Evolutionary conservation across 2,797 vertebrate genomes (phyloP).

Genomic region (Morelia viridis): DNA sequence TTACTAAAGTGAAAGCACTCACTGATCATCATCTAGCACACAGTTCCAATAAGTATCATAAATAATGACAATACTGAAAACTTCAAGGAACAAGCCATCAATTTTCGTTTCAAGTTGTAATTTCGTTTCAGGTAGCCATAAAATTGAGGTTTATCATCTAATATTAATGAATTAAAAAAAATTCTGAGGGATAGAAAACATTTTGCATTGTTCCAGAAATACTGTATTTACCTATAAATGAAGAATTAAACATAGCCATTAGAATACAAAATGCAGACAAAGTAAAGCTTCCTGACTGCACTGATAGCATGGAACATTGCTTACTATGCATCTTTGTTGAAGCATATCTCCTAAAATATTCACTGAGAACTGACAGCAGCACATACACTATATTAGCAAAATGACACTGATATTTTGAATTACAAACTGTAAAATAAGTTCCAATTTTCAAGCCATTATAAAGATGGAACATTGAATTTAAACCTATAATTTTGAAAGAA

Average conservation of each 20-base stretch:
- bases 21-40: constrained; percentile 1
- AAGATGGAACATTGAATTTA: background rate
- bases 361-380: constrained; percentile 44
- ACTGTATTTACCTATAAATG: background rate
- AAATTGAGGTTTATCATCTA: background rate
- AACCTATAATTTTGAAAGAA: background rate
- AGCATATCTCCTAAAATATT: background rate
- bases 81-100: background rate
- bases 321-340: constrained; percentile 29
- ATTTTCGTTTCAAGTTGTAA: background rate
- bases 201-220: background rate
- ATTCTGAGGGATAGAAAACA: background rate
- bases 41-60: background rate
- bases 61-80: constrained; percentile 4
- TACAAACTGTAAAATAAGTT: constrained; percentile 30
- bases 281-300: background rate
- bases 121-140: background rate
- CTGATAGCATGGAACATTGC: background rate
- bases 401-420: constrained; percentile 55
- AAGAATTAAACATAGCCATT: background rate
- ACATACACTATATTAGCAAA: constrained; percentile 44
- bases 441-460: constrained; percentile 42
- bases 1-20: background rate
- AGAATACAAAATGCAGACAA: background rate
- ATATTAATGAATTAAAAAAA: background rate